phyloP scores from a whole-genome alignment of 2,797 vertebrate species.

The Danio aesculapii region DNA sequence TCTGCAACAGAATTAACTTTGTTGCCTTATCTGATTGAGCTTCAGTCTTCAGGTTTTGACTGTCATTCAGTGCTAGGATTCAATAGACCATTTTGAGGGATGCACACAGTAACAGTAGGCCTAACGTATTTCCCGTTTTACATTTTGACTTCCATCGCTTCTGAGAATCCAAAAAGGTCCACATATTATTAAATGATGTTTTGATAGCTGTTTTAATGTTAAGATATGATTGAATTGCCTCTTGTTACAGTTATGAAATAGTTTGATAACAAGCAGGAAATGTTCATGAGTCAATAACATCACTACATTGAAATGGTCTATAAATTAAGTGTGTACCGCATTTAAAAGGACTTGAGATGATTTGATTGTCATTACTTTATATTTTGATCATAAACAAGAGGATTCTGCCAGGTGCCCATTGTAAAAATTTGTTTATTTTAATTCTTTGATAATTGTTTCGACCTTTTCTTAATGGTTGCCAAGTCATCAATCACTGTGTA shows the following conservation, averaged over 20 bases:
- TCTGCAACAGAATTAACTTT: background rate
- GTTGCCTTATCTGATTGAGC: background rate
- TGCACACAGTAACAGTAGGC: no score
- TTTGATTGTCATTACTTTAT: constrained; percentile 6
- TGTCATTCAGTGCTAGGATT: constrained; percentile 58
- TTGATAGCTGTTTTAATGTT: no score
- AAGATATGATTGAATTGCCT: no score
- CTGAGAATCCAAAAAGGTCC: no score
- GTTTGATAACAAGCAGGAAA: no score
- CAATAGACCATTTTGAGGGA: background rate
- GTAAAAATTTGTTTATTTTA: background rate
- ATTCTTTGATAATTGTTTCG: background rate
- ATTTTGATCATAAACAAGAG: background rate
- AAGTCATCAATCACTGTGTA: background rate
- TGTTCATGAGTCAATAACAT: no score
- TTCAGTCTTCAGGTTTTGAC: background rate
- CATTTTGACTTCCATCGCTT: no score
- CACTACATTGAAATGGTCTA: no score
- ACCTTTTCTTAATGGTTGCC: no score
- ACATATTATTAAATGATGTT: no score
- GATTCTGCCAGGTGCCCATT: background rate
- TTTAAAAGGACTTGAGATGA: constrained; percentile 58
- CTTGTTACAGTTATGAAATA: no score
- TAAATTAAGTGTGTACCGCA: constrained; percentile 30
- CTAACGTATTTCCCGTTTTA: no score